Conservation (phyloP, 37 sponge, comb jelly and placozoan species). For the Chondrosia reniformis region DNA sequence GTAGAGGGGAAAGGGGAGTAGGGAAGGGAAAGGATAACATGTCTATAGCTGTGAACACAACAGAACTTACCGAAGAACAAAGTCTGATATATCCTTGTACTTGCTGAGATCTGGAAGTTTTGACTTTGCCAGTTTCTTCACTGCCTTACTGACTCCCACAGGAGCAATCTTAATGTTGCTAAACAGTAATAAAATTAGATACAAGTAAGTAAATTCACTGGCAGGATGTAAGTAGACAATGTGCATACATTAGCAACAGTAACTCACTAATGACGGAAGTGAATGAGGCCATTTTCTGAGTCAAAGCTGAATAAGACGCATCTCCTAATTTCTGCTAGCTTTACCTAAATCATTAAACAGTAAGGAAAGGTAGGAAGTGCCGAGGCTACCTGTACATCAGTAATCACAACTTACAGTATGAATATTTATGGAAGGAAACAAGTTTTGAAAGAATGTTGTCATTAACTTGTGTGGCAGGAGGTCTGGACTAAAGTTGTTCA, state of each 20-base stretch:
- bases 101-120: conserved; percentile 63
- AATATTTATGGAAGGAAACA: conserved; percentile 74
- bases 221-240: too few relatives aligned
- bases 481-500: conserved; percentile 45
- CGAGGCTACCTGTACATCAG: not conserved
- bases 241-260: not conserved
- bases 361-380: not conserved
- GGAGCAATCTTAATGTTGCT: conserved; percentile 61
- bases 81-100: conserved; percentile 80
- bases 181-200: too few relatives aligned
- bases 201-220: too few relatives aligned
- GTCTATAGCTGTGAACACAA: not conserved
- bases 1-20: not conserved
- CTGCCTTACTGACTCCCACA: conserved; percentile 55
- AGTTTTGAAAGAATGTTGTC: conserved; percentile 75
- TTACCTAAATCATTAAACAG: conserved; percentile 34
- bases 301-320: conserved; percentile 69
- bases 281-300: conserved; percentile 35
- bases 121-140: conserved; percentile 50
- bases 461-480: conserved; percentile 38
- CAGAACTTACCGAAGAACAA: conserved; percentile 51
- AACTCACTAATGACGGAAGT: conserved; percentile 84
- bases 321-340: conserved; percentile 55
- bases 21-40: not conserved
- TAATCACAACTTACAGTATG: conserved; percentile 48